Evolutionary conservation across 2,888 invertebrate genomes (phyloP), one percentile per base, ranked within the genome.

Genomic region (Spicauda simplicius): DNA sequence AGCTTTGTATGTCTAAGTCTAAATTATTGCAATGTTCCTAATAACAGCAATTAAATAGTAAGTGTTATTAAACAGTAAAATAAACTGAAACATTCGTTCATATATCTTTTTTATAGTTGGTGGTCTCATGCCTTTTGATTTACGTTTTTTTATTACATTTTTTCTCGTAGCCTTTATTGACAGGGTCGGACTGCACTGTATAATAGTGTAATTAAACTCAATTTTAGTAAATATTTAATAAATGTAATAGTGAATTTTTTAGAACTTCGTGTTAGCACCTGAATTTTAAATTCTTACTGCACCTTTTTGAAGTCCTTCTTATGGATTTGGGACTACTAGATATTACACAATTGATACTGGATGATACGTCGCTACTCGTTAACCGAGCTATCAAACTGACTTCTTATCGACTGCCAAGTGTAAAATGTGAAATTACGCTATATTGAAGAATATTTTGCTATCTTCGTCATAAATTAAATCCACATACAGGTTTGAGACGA

Each of bases 121-220:
- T 50, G 50, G 18, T 50, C 50, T 50, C 50, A 50, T 50, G 18
- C 50, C 50, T 54, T 77, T 79, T 74, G 74, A 78, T 76, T 66
- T 70, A 37, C 3, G 5, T 45, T 73, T 74, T 64, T 71, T 72
- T 48, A 67, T 67, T 71, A 64, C 30, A 10, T 72, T 68, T 70
- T 64, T 71, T 76, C 74, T 68, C 66, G 77, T 82, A 88, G 90
- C 91, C 90, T 90, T 91, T 87, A 86, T 89, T 86, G 84, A 91
- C 91, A 91, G 91, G 91, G 91, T 91, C 88, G 78, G 81, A 86
- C 82, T 84, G 85, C 87, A 87, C 84, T 88, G 85, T 86, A 86
- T 83, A 75, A 81, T 86, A 90, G 83, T 84, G 80, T 87, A 88
- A 85, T 85, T 83, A 80, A 87, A 86, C 81, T 83, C 85, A 86